Base-by-base conservation (phyloP, 1,140 invertebrate genomes). In the Drosophila nikananu region DNA sequence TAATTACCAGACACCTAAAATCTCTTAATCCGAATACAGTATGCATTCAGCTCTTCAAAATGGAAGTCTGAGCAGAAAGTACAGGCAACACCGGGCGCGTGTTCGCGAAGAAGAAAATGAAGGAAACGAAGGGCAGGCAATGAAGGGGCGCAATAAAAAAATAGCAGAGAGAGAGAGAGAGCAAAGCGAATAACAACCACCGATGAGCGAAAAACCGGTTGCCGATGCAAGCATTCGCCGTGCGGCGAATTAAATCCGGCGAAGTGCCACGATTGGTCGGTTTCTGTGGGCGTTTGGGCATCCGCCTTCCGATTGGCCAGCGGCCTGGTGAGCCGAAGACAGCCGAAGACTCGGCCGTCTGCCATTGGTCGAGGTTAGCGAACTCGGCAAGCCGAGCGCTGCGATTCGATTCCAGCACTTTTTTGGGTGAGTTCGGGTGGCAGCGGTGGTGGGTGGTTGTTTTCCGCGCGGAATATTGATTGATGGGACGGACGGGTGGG, bases 391-490 rank as follows among this genome's bases (percentile, higher is more conserved):
- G n/a, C 35, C 70, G 72, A 61, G 48, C 15, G 21, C 7, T 64
- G 27, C 32, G 58, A 71, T 72, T 79, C 41, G 41, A 78, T 46
- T 44, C 19, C 21, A 27, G 35, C 15, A 7, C 13, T n/a, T 9
- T 51, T 44, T 55, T 49, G 49, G 70, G 42, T 44, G 41, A 49
- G 51, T 73, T 70, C 42, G 70, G 70, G 71, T 61, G 60, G 73
- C 60, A 55, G 62, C 54, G 70, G 71, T 72, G 61, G 74, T 76
- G 72, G 63, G 74, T 77, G 76, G 74, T 68, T 62, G 73, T 55
- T 78, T 68, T 48, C 39, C 55, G 72, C 46, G 30, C 27, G 70
- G 46, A 77, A 77, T 86, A 86, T 86, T 86, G 83, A 86, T 87
- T 86, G 83, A 86, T 79, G 76, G 66, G 65, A 60, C 66, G 39